Conservation (phyloP, 2,888 invertebrate species). For the Drosophila fungiperda region DNA sequence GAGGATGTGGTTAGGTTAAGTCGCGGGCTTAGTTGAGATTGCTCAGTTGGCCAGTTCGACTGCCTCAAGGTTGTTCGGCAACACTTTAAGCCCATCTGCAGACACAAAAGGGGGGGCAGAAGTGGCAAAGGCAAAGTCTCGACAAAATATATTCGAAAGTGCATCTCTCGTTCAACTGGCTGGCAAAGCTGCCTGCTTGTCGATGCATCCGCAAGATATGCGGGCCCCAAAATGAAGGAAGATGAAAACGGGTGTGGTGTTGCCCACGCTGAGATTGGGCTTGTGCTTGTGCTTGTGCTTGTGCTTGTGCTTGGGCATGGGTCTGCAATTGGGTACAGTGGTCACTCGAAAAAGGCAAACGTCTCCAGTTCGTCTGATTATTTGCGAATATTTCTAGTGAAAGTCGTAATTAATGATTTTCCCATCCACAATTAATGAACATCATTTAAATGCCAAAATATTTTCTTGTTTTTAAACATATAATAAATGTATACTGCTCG, state of each 20-base stretch:
- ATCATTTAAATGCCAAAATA: not conserved
- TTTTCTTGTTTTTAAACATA: not conserved
- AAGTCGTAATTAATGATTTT: not conserved
- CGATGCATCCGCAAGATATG: constrained; percentile 53
- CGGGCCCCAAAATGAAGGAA: constrained; percentile 35
- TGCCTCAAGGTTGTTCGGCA: constrained; percentile 59
- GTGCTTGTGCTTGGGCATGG: not conserved
- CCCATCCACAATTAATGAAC: not conserved
- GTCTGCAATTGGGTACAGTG: constrained; percentile 1
- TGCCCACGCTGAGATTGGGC: constrained; percentile 45
- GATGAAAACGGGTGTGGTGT: constrained; percentile 69
- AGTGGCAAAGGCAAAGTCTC: constrained; percentile 2
- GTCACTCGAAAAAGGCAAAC: not conserved
- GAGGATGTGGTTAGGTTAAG: constrained; percentile 22
- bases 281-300: constrained; percentile 9
- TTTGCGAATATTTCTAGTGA: not conserved
- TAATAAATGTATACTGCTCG: not conserved
- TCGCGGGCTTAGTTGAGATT: not conserved
- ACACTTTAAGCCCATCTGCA: constrained; percentile 23
- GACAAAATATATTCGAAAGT: constrained; percentile 51
- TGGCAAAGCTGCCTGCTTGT: constrained; percentile 3
- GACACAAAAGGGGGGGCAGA: constrained; percentile 2
- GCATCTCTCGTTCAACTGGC: constrained; percentile 20
- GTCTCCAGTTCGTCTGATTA: not conserved
- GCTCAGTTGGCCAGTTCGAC: constrained; percentile 16